Evolutionary conservation across 2,888 invertebrate species (phyloP).

Genomic region (Parnassius orleans): DNA sequence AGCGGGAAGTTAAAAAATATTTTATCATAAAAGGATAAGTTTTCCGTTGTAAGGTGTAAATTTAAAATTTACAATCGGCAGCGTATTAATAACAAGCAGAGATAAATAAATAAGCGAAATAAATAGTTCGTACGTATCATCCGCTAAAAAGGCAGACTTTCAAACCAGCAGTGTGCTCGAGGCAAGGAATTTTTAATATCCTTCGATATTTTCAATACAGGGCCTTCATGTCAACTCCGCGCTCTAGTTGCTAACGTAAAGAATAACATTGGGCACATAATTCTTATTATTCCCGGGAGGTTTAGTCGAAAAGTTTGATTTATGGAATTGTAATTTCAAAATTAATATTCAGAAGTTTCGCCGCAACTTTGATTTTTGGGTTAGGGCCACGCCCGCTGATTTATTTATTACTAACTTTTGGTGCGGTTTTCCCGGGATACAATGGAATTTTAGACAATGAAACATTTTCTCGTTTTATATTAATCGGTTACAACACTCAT

Average conservation of each 20-base stretch:
- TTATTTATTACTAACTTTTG: constrained; percentile 33
- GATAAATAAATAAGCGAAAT: constrained; percentile 4
- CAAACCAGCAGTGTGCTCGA: constrained; percentile 31
- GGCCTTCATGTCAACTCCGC: constrained; percentile 47
- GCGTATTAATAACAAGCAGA: no score
- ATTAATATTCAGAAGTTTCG: constrained; percentile 40
- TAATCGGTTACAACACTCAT: constrained; percentile 11
- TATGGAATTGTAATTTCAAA: constrained; percentile 41
- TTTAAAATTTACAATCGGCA: no score
- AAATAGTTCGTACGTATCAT: constrained; percentile 25
- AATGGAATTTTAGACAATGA: constrained; percentile 8
- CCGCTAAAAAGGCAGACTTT: constrained; percentile 25
- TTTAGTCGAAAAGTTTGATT: constrained; percentile 41
- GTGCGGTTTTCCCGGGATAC: background rate
- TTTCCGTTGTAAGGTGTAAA: background rate
- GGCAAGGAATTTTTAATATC: constrained; percentile 64
- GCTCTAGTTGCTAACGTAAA: constrained; percentile 33
- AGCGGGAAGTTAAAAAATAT: no score
- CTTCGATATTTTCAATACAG: constrained; percentile 49
- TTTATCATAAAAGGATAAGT: background rate
- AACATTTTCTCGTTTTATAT: constrained; percentile 4
- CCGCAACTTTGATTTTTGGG: constrained; percentile 38
- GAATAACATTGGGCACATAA: constrained; percentile 31
- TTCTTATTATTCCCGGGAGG: constrained; percentile 27
- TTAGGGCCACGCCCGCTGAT: constrained; percentile 30